A percentile compares a stretch with the other conserved stretches of the same genome.
These are phyloP conservation scores for Chironex yamaguchii DNA, from an alignment of 30 jellyfish, hydroid and myxozoan species.

Conservation along the genomic window DNA sequence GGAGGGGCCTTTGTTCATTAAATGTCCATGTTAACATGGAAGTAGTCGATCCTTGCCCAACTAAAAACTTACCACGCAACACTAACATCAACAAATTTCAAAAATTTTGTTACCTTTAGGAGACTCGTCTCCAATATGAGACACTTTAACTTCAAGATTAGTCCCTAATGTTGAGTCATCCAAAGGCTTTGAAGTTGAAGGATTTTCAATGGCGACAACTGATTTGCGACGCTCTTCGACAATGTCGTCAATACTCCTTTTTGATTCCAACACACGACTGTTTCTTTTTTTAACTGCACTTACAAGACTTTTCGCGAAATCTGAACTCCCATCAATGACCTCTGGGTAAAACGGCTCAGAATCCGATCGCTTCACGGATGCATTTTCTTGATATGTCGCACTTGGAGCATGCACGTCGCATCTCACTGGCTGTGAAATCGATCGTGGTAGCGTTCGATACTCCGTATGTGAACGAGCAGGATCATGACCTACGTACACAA, in stretches of 20 bases:
- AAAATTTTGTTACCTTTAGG: too few relatives aligned
- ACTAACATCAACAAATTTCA: too few relatives aligned
- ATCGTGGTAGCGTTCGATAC: conserved; percentile 10
- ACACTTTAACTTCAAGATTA: not conserved
- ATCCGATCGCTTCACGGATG: not conserved
- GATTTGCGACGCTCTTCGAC: not conserved
- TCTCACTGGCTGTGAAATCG: conserved; percentile 66
- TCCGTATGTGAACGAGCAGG: not conserved
- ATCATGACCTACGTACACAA: not conserved
- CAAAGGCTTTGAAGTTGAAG: not conserved
- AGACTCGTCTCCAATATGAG: not conserved
- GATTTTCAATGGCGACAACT: too few relatives aligned
- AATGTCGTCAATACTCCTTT: not conserved
- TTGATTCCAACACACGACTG: not conserved
- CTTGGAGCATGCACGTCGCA: conserved; percentile 3
- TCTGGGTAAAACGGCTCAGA: conserved; percentile 24
- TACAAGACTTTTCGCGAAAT: conserved; percentile 58
- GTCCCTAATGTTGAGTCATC: not conserved
- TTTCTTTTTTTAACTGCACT: conserved; percentile 78
- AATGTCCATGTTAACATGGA: too few relatives aligned
- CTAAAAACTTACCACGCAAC: too few relatives aligned
- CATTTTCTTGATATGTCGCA: not conserved
- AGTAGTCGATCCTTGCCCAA: too few relatives aligned
- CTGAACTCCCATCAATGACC: conserved; percentile 61
- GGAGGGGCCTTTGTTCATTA: too few relatives aligned